Evolutionary conservation across 2,797 vertebrate species (phyloP).

Genomic region (Sciaenops ocellatus): DNA sequence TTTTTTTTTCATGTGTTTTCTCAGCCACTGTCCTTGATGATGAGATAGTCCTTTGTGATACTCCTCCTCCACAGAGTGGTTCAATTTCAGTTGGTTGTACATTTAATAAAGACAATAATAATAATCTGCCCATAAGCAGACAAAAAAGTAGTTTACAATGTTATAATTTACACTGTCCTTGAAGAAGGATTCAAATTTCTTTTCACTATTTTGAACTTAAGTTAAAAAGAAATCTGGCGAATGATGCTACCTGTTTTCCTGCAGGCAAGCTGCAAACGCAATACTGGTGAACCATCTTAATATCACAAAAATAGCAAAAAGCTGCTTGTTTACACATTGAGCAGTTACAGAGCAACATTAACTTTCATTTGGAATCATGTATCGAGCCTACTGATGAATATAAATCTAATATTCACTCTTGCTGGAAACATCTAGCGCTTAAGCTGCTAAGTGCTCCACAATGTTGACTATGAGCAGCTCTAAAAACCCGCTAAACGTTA

Average conservation of each 20-base stretch:
- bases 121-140: not conserved
- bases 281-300: no score
- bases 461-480: not conserved
- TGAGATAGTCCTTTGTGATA: not conserved
- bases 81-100: not conserved
- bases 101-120: not conserved
- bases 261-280: no score
- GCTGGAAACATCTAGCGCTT: not conserved
- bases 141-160: not conserved
- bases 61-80: not conserved
- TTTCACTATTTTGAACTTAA: no score
- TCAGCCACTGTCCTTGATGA: not conserved
- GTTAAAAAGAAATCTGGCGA: no score
- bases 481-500: not conserved
- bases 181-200: no score
- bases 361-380: no score
- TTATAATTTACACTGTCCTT: no score
- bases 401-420: not conserved
- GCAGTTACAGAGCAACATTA: no score
- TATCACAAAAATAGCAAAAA: no score
- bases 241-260: no score
- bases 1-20: slow-evolving; percentile 6
- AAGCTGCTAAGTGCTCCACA: not conserved
- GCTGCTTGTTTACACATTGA: no score
- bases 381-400: no score